Evolutionary conservation across 2,888 invertebrate genomes (phyloP).

Genomic region (Osmoderma eremita): DNA sequence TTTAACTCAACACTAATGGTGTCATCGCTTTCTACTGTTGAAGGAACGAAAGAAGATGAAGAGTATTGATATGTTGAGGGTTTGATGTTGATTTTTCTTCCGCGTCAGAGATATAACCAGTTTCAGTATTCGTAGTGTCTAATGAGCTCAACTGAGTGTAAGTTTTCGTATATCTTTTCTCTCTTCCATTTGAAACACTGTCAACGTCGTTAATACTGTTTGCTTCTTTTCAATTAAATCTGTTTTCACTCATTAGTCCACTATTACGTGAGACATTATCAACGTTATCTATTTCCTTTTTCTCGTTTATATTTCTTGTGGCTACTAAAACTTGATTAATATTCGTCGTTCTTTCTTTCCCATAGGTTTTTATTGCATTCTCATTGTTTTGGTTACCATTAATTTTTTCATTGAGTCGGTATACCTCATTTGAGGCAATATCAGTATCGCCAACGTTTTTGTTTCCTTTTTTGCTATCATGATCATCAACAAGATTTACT

Average conservation of each 20-base stretch:
- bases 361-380: neutral
- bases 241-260: neutral
- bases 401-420: neutral
- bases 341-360: neutral
- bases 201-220: neutral
- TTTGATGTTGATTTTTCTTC: conserved; percentile 1
- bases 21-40: neutral
- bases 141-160: conserved; percentile 1
- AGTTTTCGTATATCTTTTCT: conserved; percentile 1
- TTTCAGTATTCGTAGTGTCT: neutral
- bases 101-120: neutral
- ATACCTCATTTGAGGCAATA: neutral
- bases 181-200: neutral
- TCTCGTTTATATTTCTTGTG: neutral
- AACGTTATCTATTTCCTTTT: conserved; percentile 2
- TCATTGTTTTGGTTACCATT: neutral
- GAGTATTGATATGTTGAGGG: neutral
- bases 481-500: neutral
- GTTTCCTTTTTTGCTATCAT: neutral
- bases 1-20: neutral
- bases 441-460: neutral
- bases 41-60: conserved; percentile 6
- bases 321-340: neutral
- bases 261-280: neutral
- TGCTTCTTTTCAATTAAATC: neutral